Conservation (phyloP, 2,113 vertebrate species). For the Sprattus sprattus region DNA sequence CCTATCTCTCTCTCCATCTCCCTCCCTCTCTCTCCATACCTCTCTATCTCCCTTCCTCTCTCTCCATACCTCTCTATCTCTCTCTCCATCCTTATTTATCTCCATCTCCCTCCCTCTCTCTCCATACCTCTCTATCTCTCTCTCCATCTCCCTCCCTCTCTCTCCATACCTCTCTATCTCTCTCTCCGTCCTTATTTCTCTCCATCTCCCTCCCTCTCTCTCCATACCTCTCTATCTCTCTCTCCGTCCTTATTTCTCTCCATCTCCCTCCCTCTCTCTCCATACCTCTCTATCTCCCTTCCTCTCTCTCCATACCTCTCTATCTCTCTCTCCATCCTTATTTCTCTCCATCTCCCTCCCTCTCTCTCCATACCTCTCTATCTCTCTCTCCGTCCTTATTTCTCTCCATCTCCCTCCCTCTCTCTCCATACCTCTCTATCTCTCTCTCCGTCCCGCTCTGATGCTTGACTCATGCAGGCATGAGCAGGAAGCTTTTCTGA, state of each 20-base stretch:
- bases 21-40: background rate
- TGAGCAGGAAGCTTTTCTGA: too few species aligned
- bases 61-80: background rate
- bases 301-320: background rate
- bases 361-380: background rate
- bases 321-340: background rate
- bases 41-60: background rate
- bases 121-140: too few species aligned
- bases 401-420: background rate
- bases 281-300: background rate
- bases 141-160: background rate
- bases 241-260: background rate
- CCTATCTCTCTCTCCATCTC: background rate
- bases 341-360: background rate
- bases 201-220: background rate
- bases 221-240: background rate
- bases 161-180: too few species aligned
- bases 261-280: background rate
- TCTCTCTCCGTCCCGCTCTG: background rate
- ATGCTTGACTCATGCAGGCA: too few species aligned
- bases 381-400: background rate
- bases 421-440: background rate
- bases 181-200: too few species aligned
- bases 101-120: too few species aligned
- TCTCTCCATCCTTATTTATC: too few species aligned